Evolutionary conservation across 1,140 invertebrate genomes (phyloP).

Genomic region (Temnothorax curvispinosus): DNA sequence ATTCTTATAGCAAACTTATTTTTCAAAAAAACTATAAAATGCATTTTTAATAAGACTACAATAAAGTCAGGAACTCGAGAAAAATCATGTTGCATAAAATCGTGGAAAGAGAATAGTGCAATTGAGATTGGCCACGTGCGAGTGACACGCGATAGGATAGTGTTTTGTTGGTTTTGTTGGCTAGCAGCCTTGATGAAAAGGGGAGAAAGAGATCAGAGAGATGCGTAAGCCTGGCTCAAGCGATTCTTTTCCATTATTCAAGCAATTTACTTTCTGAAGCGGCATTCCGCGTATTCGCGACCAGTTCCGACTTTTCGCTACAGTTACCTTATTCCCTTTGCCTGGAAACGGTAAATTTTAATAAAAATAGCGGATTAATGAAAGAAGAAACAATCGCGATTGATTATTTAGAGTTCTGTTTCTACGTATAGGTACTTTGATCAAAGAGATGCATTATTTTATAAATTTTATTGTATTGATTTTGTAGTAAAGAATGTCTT

Average conservation of each 20-base stretch:
- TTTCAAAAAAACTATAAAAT: background rate
- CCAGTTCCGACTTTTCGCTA: constrained; percentile 16
- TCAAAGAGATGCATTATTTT: background rate
- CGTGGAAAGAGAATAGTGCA: background rate
- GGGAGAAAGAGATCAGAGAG: constrained; percentile 9
- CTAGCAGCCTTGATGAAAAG: constrained; percentile 43
- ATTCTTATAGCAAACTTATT: background rate
- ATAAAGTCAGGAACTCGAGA: constrained; percentile 14
- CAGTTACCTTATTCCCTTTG: background rate
- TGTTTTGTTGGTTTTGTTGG: constrained; percentile 17
- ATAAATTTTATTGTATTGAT: background rate
- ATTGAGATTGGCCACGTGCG: constrained; percentile 60
- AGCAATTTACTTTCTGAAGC: constrained; percentile 76
- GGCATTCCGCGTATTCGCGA: constrained; percentile 21
- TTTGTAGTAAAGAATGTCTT: background rate
- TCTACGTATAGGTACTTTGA: background rate
- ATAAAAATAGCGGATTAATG: constrained; percentile 14
- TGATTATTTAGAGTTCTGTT: background rate
- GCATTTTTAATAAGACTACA: background rate
- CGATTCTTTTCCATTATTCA: constrained; percentile 75
- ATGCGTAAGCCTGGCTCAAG: constrained; percentile 62
- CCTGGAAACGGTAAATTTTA: constrained; percentile 19
- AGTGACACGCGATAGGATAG: constrained; percentile 54
- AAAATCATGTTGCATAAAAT: constrained; percentile 30
- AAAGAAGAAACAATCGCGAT: background rate